A percentile compares a stretch with the other conserved stretches of the same genome.
These are phyloP conservation scores for Trilocha varians DNA, from an alignment of 2,888 invertebrate species.

Conservation along the genomic window DNA sequence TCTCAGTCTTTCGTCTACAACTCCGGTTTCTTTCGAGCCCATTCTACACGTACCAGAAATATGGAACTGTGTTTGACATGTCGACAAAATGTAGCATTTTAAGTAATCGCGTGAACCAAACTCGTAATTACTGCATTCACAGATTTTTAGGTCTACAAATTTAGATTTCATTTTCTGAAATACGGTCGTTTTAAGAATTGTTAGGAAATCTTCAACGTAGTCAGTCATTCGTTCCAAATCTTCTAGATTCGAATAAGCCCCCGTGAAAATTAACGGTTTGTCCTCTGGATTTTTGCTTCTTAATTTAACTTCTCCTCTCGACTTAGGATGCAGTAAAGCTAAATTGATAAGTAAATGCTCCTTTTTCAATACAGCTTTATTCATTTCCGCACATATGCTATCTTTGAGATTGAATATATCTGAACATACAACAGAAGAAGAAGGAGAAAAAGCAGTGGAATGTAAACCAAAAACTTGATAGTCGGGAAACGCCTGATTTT, in stretches of 20 bases:
- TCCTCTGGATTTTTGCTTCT: conserved; percentile 21
- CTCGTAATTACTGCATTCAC: conserved; percentile 18
- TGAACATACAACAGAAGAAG: conserved; percentile 20
- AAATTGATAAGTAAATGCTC: conserved; percentile 16
- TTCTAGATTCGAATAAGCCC: conserved; percentile 19
- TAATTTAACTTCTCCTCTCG: conserved; percentile 28
- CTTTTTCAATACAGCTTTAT: conserved; percentile 13
- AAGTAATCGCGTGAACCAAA: conserved; percentile 27
- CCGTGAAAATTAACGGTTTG: conserved; percentile 21
- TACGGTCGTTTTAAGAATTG: conserved; percentile 22
- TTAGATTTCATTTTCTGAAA: conserved; percentile 21
- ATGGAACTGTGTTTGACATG: conserved; percentile 75
- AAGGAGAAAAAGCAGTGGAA: conserved; percentile 17
- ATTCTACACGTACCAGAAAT: conserved; percentile 33
- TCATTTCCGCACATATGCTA: conserved; percentile 19
- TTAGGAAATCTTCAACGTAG: conserved; percentile 20
- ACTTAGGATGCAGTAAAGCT: conserved; percentile 27
- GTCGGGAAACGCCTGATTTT: conserved; percentile 27
- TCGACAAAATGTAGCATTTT: conserved; percentile 25
- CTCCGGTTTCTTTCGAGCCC: conserved; percentile 27
- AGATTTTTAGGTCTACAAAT: conserved; percentile 15
- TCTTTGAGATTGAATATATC: conserved; percentile 14
- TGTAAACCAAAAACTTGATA: conserved; percentile 28
- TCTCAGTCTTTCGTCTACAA: conserved; percentile 30
- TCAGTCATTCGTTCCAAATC: conserved; percentile 25